Evolutionary conservation across 1,140 invertebrate genomes (phyloP).

Genomic region (Trigoniulus corallinus): DNA sequence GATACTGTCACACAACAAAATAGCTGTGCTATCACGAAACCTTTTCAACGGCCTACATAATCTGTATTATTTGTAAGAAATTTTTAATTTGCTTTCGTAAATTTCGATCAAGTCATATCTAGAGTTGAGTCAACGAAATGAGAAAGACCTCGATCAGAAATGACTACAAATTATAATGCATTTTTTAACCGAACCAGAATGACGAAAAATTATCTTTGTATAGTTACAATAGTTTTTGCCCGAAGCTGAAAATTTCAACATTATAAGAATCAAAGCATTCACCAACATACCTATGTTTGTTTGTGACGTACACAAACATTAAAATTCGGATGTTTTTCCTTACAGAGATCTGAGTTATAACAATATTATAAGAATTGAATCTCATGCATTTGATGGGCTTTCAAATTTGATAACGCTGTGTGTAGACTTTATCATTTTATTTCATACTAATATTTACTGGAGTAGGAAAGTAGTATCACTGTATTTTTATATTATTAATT

Average conservation of each 20-base stretch:
- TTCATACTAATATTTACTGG: no score
- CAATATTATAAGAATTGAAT: constrained; percentile 11
- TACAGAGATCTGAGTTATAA: constrained; percentile 17
- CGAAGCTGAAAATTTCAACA: no score
- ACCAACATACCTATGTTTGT: no score
- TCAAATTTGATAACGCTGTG: constrained; percentile 3
- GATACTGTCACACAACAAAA: constrained; percentile 16
- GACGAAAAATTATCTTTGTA: no score
- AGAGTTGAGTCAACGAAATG: background rate
- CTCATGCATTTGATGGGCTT: constrained; percentile 1
- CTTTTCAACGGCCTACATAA: constrained; percentile 17
- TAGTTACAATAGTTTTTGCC: no score
- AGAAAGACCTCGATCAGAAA: no score
- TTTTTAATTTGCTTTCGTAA: background rate
- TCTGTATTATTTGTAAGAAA: constrained; percentile 18
- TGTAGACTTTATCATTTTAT: background rate
- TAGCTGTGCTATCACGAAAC: constrained; percentile 13
- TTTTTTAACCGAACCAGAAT: no score
- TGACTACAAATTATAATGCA: no score
- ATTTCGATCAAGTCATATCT: background rate
- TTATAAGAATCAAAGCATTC: no score
- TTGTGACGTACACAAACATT: no score
- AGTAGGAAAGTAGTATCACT: no score
- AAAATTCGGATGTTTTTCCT: background rate
- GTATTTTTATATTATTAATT: background rate